These are phyloP conservation scores for Phoeniculus purpureus DNA, from an alignment of 2,797 vertebrate species.

Conservation along the genomic window DNA sequence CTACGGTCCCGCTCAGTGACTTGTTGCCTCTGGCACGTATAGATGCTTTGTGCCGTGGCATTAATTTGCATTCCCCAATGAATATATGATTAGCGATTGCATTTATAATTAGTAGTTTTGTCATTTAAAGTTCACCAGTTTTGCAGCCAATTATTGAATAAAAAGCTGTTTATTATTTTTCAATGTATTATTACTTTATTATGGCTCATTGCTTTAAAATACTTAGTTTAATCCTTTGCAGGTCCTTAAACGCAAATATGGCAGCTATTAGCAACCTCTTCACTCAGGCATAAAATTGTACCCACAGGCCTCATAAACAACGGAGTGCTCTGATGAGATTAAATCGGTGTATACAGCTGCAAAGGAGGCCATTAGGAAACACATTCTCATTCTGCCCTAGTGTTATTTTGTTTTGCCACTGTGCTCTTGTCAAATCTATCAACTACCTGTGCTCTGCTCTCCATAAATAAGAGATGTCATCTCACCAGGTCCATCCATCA, in stretches of 20 bases:
- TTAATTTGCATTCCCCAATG: constrained; percentile 43
- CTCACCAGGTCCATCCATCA: constrained; percentile 16
- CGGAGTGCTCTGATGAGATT: constrained; percentile 83
- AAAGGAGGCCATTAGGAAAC: constrained; percentile 81
- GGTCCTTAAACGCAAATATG: constrained; percentile 86
- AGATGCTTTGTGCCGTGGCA: background rate
- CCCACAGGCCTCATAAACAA: constrained; percentile 87
- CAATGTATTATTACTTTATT: constrained; percentile 83
- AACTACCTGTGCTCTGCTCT: constrained; percentile 50
- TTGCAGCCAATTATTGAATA: constrained; percentile 80
- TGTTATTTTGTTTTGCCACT: constrained; percentile 74
- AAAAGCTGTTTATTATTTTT: constrained; percentile 82
- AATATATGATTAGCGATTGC: constrained; percentile 46
- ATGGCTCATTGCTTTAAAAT: constrained; percentile 83
- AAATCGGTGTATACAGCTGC: constrained; percentile 84
- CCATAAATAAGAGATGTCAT: constrained; percentile 49
- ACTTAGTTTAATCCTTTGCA: constrained; percentile 81
- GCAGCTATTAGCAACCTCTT: constrained; percentile 88
- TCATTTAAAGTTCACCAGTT: constrained; percentile 77
- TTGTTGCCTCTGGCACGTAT: constrained; percentile 8
- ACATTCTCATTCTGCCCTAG: constrained; percentile 77
- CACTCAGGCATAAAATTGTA: constrained; percentile 89
- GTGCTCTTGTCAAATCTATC: constrained; percentile 71
- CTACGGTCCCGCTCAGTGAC: rapidly evolving
- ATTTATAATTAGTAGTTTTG: constrained; percentile 79